phyloP scores from a whole-genome alignment of 2,888 invertebrate genomes.

The Helobdella robusta region DNA sequence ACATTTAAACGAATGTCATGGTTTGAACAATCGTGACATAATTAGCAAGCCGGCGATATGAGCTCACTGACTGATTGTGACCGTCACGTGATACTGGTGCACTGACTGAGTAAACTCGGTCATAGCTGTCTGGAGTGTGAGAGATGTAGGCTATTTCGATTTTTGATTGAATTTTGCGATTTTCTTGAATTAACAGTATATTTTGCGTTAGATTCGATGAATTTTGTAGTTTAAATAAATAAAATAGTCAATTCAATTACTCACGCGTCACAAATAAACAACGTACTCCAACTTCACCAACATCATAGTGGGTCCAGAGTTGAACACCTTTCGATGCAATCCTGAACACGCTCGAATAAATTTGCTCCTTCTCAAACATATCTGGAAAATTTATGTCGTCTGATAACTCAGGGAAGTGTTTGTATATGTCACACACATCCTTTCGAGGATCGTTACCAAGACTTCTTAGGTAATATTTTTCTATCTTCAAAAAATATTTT shows the following conservation, averaged over 20 bases:
- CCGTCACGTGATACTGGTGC: too few species aligned
- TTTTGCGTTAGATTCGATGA: too few species aligned
- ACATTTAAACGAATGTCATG: too few species aligned
- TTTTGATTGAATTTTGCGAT: too few species aligned
- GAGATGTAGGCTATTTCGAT: too few species aligned
- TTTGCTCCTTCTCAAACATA: constrained; percentile 47
- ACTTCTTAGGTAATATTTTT: constrained; percentile 50
- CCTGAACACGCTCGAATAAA: constrained; percentile 55
- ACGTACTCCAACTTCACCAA: constrained; percentile 37
- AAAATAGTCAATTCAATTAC: not conserved
- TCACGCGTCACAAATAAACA: not conserved
- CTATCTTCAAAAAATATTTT: constrained; percentile 37
- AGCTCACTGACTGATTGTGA: too few species aligned
- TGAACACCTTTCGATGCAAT: constrained; percentile 52
- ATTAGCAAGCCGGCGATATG: too few species aligned
- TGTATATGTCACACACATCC: constrained; percentile 51
- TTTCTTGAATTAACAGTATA: too few species aligned
- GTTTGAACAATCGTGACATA: too few species aligned
- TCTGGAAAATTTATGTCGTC: constrained; percentile 51
- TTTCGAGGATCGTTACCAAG: constrained; percentile 53
- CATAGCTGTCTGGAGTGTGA: too few species aligned
- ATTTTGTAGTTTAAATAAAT: too few species aligned
- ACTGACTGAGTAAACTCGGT: too few species aligned
- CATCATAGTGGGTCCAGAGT: constrained; percentile 57
- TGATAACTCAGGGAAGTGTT: constrained; percentile 52